Conservation (phyloP, 2,888 invertebrate genomes). For the Crioceris asparagi region DNA sequence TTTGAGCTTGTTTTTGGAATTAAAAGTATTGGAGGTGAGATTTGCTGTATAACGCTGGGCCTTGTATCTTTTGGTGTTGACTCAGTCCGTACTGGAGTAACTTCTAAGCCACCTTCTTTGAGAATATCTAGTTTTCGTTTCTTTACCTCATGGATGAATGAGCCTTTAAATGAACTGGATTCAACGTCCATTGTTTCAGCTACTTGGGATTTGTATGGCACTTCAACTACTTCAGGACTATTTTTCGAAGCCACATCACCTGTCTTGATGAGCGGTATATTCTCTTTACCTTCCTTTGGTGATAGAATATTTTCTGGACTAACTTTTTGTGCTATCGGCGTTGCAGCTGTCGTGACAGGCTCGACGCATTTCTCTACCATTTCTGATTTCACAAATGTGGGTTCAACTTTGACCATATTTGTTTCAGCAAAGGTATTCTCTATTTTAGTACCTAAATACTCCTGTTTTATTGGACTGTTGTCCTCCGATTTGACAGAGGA, state of each 20-base stretch:
- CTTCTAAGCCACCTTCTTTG: slow-evolving; percentile 64
- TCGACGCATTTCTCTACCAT: slow-evolving; percentile 27
- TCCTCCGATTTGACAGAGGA: too few relatives aligned
- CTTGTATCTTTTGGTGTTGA: slow-evolving; percentile 25
- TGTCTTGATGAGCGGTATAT: slow-evolving; percentile 40
- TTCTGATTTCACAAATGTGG: slow-evolving; percentile 6
- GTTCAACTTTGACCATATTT: slow-evolving; percentile 8
- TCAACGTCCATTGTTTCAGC: slow-evolving; percentile 54
- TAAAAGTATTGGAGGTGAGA: slow-evolving; percentile 15
- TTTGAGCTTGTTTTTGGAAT: slow-evolving; percentile 16
- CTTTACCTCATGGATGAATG: slow-evolving; percentile 40
- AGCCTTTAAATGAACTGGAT: slow-evolving; percentile 22
- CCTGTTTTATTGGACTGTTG: too few relatives aligned
- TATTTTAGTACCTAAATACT: too few relatives aligned
- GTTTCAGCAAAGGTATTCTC: too few relatives aligned
- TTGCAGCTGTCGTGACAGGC: slow-evolving; percentile 35
- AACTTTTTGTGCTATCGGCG: slow-evolving; percentile 35
- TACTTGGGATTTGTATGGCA: slow-evolving; percentile 39
- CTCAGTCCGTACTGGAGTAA: slow-evolving; percentile 49
- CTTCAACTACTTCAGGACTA: slow-evolving; percentile 11
- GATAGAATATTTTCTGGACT: too few relatives aligned
- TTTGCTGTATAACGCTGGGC: slow-evolving; percentile 32
- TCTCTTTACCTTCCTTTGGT: slow-evolving; percentile 45
- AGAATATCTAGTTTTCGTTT: slow-evolving; percentile 63
- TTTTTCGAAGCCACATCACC: slow-evolving; percentile 16